Evolutionary conservation across 2,113 vertebrate genomes (phyloP).

Genomic region (Notarius lentiginosus): DNA sequence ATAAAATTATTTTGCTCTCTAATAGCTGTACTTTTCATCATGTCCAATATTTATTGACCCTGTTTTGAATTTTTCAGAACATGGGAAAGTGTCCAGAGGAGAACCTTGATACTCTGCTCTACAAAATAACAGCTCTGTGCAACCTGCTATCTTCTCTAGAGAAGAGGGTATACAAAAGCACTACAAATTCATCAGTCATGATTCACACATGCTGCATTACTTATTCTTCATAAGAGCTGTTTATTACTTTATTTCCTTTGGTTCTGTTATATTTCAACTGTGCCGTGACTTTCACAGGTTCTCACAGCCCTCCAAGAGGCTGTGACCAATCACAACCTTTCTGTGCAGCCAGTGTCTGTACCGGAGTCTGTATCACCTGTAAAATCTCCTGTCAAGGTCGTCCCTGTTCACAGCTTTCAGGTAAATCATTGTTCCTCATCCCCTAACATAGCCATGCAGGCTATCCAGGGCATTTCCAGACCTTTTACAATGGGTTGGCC

Average conservation of each 20-base stretch:
- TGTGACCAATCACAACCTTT: slow-evolving; percentile 77
- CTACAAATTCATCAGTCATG: neutral
- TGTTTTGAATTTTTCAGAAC: slow-evolving; percentile 45
- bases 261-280: slow-evolving; percentile 14
- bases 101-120: slow-evolving; percentile 78
- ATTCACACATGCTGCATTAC: neutral
- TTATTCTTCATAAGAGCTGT: neutral
- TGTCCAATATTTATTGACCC: neutral
- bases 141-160: slow-evolving; percentile 80
- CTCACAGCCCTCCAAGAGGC: slow-evolving; percentile 80
- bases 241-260: neutral
- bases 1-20: neutral
- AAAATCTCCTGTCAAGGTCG: slow-evolving; percentile 61
- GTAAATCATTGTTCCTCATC: slow-evolving; percentile 57
- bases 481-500: neutral
- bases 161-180: slow-evolving; percentile 74
- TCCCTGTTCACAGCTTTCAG: slow-evolving; percentile 78
- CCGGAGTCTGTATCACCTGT: slow-evolving; percentile 32
- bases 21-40: neutral
- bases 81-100: slow-evolving; percentile 65
- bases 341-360: slow-evolving; percentile 64
- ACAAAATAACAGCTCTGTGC: slow-evolving; percentile 78
- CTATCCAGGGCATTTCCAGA: neutral
- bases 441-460: neutral
- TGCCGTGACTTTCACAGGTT: slow-evolving; percentile 66